phyloP scores from a whole-genome alignment of 1,140 invertebrate species.

The Reticulitermes speratus region DNA sequence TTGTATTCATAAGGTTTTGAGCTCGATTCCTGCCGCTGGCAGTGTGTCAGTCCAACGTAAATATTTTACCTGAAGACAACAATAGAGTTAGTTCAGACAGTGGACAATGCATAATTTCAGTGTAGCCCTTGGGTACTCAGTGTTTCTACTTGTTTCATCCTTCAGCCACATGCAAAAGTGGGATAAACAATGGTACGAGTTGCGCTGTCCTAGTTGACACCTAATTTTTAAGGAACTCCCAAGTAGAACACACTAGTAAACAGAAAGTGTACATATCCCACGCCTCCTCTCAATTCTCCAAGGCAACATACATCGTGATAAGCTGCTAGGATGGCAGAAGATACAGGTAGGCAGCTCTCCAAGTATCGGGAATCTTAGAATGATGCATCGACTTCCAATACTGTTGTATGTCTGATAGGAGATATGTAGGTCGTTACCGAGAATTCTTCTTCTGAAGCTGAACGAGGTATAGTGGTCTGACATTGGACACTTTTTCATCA shows the following conservation, averaged over 20 bases:
- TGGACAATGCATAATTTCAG: too few relatives aligned
- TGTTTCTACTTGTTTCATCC: too few relatives aligned
- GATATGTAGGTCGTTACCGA: constrained; percentile 2
- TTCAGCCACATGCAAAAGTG: too few relatives aligned
- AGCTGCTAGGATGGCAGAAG: not conserved
- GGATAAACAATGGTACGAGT: not conserved
- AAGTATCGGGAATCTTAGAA: not conserved
- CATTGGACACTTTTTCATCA: not conserved
- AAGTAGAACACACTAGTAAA: not conserved
- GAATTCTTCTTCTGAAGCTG: not conserved
- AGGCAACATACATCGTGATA: not conserved
- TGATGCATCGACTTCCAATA: constrained; percentile 11
- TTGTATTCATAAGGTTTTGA: too few relatives aligned
- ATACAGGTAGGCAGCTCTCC: not conserved
- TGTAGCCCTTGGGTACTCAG: too few relatives aligned
- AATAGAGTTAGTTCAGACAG: too few relatives aligned
- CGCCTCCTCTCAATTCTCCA: not conserved
- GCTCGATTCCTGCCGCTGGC: too few relatives aligned
- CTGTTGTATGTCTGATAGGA: not conserved
- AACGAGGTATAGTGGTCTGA: not conserved
- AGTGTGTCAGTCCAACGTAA: too few relatives aligned
- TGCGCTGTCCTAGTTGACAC: not conserved
- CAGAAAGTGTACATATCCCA: not conserved
- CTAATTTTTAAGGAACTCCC: not conserved
- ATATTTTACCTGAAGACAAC: too few relatives aligned